Percentiles rank a stretch among this genome's conserved stretches.
Conservation (phyloP, 2,797 vertebrate genomes). For the Gymnothorax javanicus region DNA sequence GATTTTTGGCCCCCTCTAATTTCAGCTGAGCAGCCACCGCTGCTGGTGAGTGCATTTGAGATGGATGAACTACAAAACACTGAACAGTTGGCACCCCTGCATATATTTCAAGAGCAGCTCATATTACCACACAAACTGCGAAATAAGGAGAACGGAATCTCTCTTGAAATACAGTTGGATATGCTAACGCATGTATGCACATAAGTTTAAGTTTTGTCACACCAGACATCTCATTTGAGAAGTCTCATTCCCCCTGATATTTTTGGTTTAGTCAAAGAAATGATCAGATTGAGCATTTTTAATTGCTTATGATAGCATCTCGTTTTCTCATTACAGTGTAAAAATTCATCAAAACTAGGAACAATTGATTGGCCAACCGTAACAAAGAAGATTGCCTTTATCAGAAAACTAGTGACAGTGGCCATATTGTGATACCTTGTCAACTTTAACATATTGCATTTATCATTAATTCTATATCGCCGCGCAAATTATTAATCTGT, state of each 20-base stretch:
- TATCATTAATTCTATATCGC: slow-evolving; percentile 42
- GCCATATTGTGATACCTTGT: slow-evolving; percentile 32
- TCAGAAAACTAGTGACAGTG: slow-evolving; percentile 33
- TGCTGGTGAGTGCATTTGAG: background rate
- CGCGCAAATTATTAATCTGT: slow-evolving; percentile 34
- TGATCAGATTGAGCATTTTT: slow-evolving; percentile 44
- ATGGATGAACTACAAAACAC: background rate
- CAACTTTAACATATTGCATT: slow-evolving; percentile 30
- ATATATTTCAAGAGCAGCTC: background rate
- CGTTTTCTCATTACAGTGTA: slow-evolving; percentile 43
- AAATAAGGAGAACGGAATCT: background rate
- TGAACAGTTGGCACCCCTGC: background rate
- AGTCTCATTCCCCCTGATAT: background rate
- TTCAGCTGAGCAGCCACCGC: background rate
- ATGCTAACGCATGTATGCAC: background rate
- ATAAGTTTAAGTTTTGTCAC: background rate
- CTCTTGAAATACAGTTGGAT: background rate
- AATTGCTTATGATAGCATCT: slow-evolving; percentile 49
- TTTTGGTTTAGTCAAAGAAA: slow-evolving; percentile 40
- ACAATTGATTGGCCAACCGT: slow-evolving; percentile 34
- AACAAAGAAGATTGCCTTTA: slow-evolving; percentile 35
- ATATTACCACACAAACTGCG: background rate
- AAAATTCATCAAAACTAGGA: slow-evolving; percentile 34
- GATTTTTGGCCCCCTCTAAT: no score
- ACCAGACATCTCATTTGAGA: slow-evolving; percentile 12